phyloP scores from a whole-genome alignment of 1,140 invertebrate genomes.

The Varroa destructor region DNA sequence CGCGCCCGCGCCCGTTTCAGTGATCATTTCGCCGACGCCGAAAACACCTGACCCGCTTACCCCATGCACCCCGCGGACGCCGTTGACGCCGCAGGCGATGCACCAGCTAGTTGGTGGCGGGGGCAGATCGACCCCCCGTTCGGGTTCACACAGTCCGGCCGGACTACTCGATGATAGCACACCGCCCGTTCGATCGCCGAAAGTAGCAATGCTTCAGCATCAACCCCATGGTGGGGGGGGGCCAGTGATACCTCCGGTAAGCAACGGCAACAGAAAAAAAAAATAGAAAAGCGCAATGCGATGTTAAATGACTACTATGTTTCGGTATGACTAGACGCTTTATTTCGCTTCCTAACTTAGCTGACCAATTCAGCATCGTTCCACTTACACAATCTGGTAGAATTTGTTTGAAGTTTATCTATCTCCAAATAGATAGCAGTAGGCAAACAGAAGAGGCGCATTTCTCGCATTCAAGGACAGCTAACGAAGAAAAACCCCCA shows the following conservation, averaged over 20 bases:
- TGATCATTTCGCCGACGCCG: constrained; percentile 21
- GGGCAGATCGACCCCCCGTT: constrained; percentile 15
- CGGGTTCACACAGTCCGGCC: constrained; percentile 17
- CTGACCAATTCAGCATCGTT: too few relatives aligned
- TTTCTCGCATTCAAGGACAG: too few relatives aligned
- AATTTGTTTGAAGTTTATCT: too few relatives aligned
- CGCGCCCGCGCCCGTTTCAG: constrained; percentile 6
- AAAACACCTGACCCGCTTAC: constrained; percentile 21
- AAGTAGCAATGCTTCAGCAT: constrained; percentile 5
- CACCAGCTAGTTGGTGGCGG: neutral
- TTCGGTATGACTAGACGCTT: too few relatives aligned
- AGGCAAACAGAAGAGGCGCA: too few relatives aligned
- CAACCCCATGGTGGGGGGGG: neutral
- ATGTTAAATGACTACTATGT: too few relatives aligned
- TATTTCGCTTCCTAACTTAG: too few relatives aligned
- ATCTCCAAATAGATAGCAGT: too few relatives aligned
- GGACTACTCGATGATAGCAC: constrained; percentile 16
- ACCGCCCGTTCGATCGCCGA: constrained; percentile 4
- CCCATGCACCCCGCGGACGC: constrained; percentile 4
- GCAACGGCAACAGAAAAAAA: neutral
- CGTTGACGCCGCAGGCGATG: constrained; percentile 13
- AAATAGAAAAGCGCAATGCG: neutral
- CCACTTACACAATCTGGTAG: too few relatives aligned
- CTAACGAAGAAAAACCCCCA: too few relatives aligned
- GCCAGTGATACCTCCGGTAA: neutral